Evolutionary conservation across 2,888 invertebrate species (phyloP).

Genomic region (Cenopis cana): DNA sequence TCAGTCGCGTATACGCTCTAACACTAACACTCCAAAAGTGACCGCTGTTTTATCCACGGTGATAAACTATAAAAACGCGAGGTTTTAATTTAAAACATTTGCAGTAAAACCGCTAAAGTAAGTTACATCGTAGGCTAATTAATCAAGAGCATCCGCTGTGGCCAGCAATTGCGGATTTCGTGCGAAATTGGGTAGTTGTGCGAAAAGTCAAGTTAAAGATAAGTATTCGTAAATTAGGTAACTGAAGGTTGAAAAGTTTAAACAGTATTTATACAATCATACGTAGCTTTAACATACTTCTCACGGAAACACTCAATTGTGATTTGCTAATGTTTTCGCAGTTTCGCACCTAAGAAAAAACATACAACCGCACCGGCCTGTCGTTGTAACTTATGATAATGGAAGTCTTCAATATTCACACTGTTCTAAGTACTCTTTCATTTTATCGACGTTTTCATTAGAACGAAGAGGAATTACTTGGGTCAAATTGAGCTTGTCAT

Average conservation of each 20-base stretch:
- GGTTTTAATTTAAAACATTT: not conserved
- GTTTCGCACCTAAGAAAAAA: not conserved
- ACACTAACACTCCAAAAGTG: not conserved
- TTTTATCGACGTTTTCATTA: not conserved
- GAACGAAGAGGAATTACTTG: not conserved
- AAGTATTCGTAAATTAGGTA: not conserved
- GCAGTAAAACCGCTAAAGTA: not conserved
- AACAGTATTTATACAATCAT: not conserved
- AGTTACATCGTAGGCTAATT: not conserved
- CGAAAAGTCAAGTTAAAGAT: not conserved
- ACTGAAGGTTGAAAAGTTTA: not conserved
- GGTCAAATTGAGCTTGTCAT: not conserved
- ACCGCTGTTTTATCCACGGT: not conserved
- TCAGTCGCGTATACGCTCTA: constrained; percentile 17
- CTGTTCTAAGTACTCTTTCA: not conserved
- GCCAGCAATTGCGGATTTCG: not conserved
- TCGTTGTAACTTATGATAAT: constrained; percentile 4
- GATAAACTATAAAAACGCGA: not conserved
- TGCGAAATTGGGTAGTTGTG: not conserved
- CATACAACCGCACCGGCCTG: not conserved
- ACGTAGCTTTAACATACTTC: not conserved
- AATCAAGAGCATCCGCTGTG: not conserved
- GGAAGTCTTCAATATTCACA: not conserved
- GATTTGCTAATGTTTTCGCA: not conserved
- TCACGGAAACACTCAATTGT: not conserved